Evolutionary conservation across 2,888 invertebrate species (phyloP), one percentile per base, ranked within the genome.

Genomic region (Tetrapedia diversipes): DNA sequence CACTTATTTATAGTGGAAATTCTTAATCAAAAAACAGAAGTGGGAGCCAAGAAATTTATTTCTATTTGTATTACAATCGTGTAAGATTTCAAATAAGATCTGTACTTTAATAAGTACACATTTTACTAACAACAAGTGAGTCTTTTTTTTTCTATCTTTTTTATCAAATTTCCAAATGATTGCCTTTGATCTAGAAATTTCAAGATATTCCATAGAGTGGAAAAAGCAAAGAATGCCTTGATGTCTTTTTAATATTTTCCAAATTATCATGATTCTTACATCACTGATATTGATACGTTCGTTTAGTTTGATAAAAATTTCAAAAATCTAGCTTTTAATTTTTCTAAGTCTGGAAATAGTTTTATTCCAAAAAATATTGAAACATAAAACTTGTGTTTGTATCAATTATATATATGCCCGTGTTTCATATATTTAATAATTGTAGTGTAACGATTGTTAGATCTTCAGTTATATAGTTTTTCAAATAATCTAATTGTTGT

Each of bases 11-110:
- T 71, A 64, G 43, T 68, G 68, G 67, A 76, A 77, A 75, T 77
- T 45, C 59, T 75, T 70, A 53, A 66, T 77, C 22, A 68, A 37
- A 76, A 71, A 27, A 74, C 56, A 69, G 75, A 76, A 67, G 65
- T 83, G 73, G 82, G 80, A 68, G 43, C 45, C 24, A 80, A 72
- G 54, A 14, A 51, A 81, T 73, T 79, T 81, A 54, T 77, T 29
- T 60, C 49, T 29, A 45, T 39, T 54, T n/a, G 41, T 34, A 64
- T 61, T 65, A 64, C 27, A 24, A 39, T 49, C 68, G n/a, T 37
- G 16, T 43, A 10, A 57, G 27, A n/a, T 51, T 34, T 59, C 16
- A 10, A 66, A 19, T 37, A 37, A 69, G 16, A 11, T 4, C n/a
- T 53, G 19, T 32, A 19, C 45, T 56, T 54, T 61, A 19, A 39